Base-by-base conservation (phyloP, 2,797 vertebrate species). In the Phyllotis vaccarum region DNA sequence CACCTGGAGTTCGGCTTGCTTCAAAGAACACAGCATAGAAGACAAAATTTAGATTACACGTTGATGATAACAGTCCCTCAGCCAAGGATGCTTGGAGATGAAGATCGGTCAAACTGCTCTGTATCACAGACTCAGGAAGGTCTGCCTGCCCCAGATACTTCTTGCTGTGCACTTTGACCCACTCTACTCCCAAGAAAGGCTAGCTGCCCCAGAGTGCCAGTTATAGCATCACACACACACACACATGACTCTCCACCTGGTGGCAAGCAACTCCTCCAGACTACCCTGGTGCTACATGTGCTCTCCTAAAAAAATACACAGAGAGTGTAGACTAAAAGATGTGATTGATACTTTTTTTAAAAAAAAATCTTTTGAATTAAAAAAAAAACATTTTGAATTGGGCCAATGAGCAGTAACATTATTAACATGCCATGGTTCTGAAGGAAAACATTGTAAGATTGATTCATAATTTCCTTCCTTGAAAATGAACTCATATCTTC, bases 371-470 rank as follows among this genome's bases (percentile, higher is more conserved):
- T 29, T 12, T 17, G 19, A 34, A 82, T 49, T 49, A 49, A 49
- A 49, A 21, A 87, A 49, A 54, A 90, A 60, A 11, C 52, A 46
- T 79, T 83, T 82, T 75, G 82, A 85, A 91, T 58, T n/a, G n/a
- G n/a, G 8, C 72, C 66, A 40, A 21, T 7, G n/a, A 40, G 91
- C 16, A 22, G n/a, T 14, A 37, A 92, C 31, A 22, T n/a, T 21
- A 74, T 56, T 82, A 78, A 78, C 79, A 80, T 24, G 46, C 37
- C 40, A 56, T 66, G 24, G 46, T 86, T 75, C 27, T 37, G 31
- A 37, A 94, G 40, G 37, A 56, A 86, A 81, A 31, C 3, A 68
- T 40, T 83, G 49, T 62, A 85, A 58, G 37, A 17, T n/a, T 56
- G 29, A 79, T 62, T 10, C 80, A 54, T 0, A 0, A 34, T 86